A percentile compares a stretch with the other conserved stretches of the same genome.
Conservation (phyloP, 1,140 invertebrate species). For the Caenorhabditis latens region DNA sequence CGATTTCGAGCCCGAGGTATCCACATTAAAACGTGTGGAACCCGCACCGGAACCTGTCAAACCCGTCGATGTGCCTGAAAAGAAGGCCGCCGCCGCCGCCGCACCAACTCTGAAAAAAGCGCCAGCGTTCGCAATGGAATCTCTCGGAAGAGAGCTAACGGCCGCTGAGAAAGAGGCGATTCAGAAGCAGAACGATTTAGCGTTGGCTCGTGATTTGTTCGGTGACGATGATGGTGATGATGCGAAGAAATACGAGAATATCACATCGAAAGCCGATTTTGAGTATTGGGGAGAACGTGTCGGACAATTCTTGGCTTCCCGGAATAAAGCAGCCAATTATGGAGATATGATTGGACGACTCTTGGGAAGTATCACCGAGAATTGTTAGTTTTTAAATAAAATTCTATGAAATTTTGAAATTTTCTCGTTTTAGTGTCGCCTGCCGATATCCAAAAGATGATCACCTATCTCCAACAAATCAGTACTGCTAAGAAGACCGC, state of each 20-base stretch:
- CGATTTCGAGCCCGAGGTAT: conserved; percentile 64
- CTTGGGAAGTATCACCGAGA: conserved; percentile 19
- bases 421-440: conserved; percentile 56
- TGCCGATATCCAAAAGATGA: conserved; percentile 60
- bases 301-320: conserved; percentile 57
- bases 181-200: conserved; percentile 52
- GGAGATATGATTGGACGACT: conserved; percentile 60
- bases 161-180: conserved; percentile 58
- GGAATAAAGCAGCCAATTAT: conserved; percentile 59
- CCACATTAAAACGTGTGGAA: conserved; percentile 4
- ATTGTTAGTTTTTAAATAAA: conserved; percentile 48
- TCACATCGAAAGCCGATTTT: conserved; percentile 60
- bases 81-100: not conserved
- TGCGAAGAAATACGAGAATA: conserved; percentile 38
- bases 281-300: conserved; percentile 63
- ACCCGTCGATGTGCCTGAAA: conserved; percentile 16
- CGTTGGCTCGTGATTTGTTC: conserved; percentile 58
- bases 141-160: conserved; percentile 62
- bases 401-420: not conserved
- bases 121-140: conserved; percentile 56
- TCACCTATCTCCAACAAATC: conserved; percentile 58
- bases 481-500: conserved; percentile 59
- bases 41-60: conserved; percentile 52
- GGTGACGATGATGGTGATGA: conserved; percentile 41
- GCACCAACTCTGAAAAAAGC: conserved; percentile 11